phyloP scores from a whole-genome alignment of 2,113 vertebrate genomes.

The Coracopsis vasa region DNA sequence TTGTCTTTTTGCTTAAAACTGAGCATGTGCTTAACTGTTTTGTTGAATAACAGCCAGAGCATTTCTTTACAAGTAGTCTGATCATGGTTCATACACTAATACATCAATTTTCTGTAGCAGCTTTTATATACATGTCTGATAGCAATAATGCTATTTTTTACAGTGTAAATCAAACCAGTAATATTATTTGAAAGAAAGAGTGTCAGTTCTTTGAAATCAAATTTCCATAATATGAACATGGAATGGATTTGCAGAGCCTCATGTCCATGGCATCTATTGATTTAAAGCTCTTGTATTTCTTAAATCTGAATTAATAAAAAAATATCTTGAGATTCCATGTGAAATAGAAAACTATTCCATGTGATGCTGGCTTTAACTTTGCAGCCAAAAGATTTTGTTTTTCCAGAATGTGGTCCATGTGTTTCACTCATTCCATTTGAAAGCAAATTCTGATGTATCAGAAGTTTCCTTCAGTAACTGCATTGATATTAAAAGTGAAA shows the following conservation, averaged over 20 bases:
- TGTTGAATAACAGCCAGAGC: not conserved
- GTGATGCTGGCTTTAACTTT: not conserved
- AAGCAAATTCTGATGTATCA: not conserved
- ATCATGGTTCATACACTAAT: not conserved
- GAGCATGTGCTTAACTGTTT: not conserved
- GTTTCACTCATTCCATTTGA: not conserved
- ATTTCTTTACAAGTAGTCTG: not conserved
- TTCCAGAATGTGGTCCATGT: not conserved
- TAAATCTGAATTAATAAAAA: not conserved
- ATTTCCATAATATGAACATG: not conserved
- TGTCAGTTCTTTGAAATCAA: not conserved
- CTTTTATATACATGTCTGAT: not conserved
- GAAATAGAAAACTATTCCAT: not conserved
- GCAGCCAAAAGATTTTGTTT: not conserved
- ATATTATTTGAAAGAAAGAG: not conserved
- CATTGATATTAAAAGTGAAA: not conserved
- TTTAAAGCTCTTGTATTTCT: not conserved
- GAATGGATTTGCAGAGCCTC: not conserved
- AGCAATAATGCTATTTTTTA: not conserved
- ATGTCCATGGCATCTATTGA: not conserved
- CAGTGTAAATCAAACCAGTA: not conserved
- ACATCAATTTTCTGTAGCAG: not conserved
- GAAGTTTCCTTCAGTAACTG: not conserved
- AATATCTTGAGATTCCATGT: not conserved
- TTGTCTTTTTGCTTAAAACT: not conserved